Evolutionary conservation across 2,888 invertebrate species (phyloP).

Genomic region (Rhyacophila evoluta): DNA sequence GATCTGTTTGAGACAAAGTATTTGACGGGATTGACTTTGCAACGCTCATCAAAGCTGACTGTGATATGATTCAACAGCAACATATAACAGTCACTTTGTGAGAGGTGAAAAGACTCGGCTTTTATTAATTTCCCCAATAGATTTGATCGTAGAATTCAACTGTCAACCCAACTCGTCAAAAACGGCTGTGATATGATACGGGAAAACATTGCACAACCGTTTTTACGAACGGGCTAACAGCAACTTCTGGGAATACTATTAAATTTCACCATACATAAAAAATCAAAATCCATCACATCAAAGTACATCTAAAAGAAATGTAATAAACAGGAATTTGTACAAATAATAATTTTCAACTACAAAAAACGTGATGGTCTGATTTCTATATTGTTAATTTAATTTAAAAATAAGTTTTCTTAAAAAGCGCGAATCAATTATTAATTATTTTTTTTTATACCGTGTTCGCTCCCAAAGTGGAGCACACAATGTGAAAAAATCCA

Average conservation of each 20-base stretch:
- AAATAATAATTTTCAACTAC: too few relatives aligned
- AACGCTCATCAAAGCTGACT: conserved; percentile 98
- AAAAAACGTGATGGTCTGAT: too few relatives aligned
- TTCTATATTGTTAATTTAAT: too few relatives aligned
- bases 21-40: conserved; percentile 25
- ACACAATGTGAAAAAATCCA: too few relatives aligned
- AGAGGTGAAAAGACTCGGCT: conserved; percentile 69
- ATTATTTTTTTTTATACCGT: too few relatives aligned
- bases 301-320: too few relatives aligned
- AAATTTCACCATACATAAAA: too few relatives aligned
- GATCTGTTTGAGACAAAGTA: background rate
- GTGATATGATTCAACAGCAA: conserved; percentile 83
- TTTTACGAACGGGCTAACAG: conserved; percentile 82
- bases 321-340: too few relatives aligned
- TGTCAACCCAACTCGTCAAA: conserved; percentile 90
- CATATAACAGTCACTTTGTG: conserved; percentile 94
- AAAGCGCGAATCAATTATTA: too few relatives aligned
- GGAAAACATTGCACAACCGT: conserved; percentile 85
- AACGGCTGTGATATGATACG: conserved; percentile 96
- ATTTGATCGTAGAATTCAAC: conserved; percentile 53
- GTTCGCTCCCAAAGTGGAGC: too few relatives aligned
- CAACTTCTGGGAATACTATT: conserved; percentile 52
- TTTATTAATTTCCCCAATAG: background rate
- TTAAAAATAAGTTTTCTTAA: too few relatives aligned
- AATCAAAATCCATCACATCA: too few relatives aligned